These are phyloP conservation scores for Trochalopteron elliotii DNA, from an alignment of 2,113 vertebrate species.

Conservation along the genomic window DNA sequence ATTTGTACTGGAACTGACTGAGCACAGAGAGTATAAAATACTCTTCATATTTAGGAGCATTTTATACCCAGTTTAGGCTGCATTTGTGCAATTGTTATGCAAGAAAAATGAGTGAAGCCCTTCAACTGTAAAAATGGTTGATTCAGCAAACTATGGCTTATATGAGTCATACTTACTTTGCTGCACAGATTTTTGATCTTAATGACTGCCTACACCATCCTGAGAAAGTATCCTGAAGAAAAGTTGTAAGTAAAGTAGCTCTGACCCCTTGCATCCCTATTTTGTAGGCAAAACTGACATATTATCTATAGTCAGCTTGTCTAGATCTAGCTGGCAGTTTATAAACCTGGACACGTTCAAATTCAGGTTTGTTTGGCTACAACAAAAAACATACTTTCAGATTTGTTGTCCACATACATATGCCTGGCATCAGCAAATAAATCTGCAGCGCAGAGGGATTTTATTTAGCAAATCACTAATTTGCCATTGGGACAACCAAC, in stretches of 20 bases:
- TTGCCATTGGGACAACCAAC: not conserved
- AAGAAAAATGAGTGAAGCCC: slow-evolving; percentile 1
- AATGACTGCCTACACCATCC: not conserved
- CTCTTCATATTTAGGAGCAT: not conserved
- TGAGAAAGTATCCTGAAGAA: not conserved
- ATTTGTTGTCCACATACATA: not conserved
- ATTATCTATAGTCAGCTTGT: not conserved
- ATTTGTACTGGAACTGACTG: not conserved
- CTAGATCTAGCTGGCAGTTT: not conserved
- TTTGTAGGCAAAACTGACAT: not conserved
- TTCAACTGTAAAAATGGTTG: slow-evolving; percentile 23
- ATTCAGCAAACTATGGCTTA: slow-evolving; percentile 13
- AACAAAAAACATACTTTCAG: not conserved
- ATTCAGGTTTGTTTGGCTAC: not conserved
- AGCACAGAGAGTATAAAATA: not conserved
- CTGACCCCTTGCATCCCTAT: not conserved
- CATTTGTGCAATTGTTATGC: not conserved
- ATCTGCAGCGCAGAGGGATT: not conserved
- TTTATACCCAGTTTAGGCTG: not conserved
- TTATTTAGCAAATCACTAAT: not conserved
- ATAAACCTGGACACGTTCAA: not conserved
- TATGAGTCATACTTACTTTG: not conserved
- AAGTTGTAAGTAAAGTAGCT: not conserved
- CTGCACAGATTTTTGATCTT: slow-evolving; percentile 1
- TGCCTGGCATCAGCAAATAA: not conserved